Conservation (phyloP, 2,888 invertebrate genomes). For the Blera fallax region DNA sequence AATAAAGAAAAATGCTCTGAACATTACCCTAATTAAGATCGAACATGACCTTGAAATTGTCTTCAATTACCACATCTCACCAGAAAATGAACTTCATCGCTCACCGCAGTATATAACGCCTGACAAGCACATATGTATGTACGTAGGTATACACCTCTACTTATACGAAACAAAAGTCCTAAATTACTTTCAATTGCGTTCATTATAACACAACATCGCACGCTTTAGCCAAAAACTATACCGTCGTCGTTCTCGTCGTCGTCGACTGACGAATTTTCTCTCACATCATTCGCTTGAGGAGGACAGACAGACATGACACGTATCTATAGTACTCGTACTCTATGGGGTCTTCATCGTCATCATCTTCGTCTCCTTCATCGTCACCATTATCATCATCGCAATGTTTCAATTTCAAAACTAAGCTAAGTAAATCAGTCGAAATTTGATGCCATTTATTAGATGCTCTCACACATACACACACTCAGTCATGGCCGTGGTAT, state of each 20-base stretch:
- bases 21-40: slow-evolving; percentile 50
- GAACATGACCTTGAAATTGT: slow-evolving; percentile 54
- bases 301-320: slow-evolving; percentile 20
- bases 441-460: slow-evolving; percentile 70
- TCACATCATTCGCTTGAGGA: no score
- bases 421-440: slow-evolving; percentile 71
- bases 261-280: neutral
- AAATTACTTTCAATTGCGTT: slow-evolving; percentile 71
- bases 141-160: neutral
- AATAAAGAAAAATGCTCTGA: slow-evolving; percentile 8
- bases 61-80: slow-evolving; percentile 49
- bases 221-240: slow-evolving; percentile 35
- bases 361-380: slow-evolving; percentile 59
- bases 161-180: slow-evolving; percentile 39
- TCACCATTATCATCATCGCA: slow-evolving; percentile 76
- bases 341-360: slow-evolving; percentile 54
- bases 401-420: slow-evolving; percentile 71
- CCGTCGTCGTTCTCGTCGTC: slow-evolving; percentile 22
- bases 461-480: slow-evolving; percentile 25
- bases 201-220: slow-evolving; percentile 51
- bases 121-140: neutral
- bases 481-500: neutral
- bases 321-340: slow-evolving; percentile 24
- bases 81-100: slow-evolving; percentile 33
- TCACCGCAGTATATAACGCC: slow-evolving; percentile 5